Evolutionary conservation across 2,113 vertebrate genomes (phyloP), one percentile per base, ranked within the genome.

Genomic region (Acanthisitta chloris): DNA sequence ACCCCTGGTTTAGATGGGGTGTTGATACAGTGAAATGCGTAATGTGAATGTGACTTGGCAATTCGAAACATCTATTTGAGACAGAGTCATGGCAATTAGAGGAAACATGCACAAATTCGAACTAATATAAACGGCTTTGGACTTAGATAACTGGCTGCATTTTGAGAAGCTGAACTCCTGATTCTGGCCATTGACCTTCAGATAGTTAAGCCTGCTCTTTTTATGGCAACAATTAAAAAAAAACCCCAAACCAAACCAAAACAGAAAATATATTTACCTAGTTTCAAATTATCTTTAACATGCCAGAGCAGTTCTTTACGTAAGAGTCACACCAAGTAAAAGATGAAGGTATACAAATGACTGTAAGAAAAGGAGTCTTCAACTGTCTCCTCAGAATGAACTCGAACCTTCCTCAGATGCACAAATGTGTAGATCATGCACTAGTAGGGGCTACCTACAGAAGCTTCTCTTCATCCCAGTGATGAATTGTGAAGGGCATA

Each of bases 331-430:
- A 38, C 4, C 1, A n/a, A 45, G 12, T 24, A n/a, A 67, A 43
- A 28, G 10, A 54, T 8, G 24, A 8, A 70, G 13, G 8, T 1
- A 4, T 24, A 29, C 1, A 34, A 58, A 46, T 38, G 25, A 17
- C 36, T 62, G 8, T 45, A 21, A 72, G 23, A 16, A 33, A 6
- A 48, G 2, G 2, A 5, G 2, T 48, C 34, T 81, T 69, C 48
- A 62, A 52, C n/a, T 1, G 0, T 3, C 8, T 81, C 13, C 9
- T 45, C 3, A 0, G 0, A 45, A 26, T 29, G 17, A 61, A 18
- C 10, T n/a, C 14, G 34, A 38, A 72, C 2, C 8, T 74, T 58
- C 17, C 23, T 66, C 49, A 81, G 9, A 9, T 81, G 54, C 31
- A 17, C 12, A 55, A 6, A 54, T 38, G 20, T 19, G 25, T 36